Conservation (phyloP, 1,140 invertebrate genomes). For the Drosophila jambulina region DNA sequence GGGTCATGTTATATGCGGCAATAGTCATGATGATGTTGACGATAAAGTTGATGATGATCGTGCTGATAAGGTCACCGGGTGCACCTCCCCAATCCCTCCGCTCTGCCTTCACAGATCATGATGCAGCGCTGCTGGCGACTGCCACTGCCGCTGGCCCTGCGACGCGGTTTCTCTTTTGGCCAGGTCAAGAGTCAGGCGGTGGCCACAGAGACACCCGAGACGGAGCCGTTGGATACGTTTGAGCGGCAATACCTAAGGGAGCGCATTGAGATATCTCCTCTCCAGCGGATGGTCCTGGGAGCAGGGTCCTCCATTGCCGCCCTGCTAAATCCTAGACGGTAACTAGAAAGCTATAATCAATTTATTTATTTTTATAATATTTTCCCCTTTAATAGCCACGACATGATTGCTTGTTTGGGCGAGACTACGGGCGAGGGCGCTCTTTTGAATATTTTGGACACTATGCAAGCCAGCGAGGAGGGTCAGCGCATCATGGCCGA, state of each 20-base stretch:
- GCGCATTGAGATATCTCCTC: slow-evolving; percentile 89
- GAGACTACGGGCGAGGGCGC: slow-evolving; percentile 93
- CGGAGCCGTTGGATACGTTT: slow-evolving; percentile 54
- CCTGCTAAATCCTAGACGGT: slow-evolving; percentile 89
- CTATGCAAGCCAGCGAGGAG: slow-evolving; percentile 87
- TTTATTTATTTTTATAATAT: not conserved
- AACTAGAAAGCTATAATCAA: not conserved
- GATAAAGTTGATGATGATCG: slow-evolving; percentile 55
- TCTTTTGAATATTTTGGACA: slow-evolving; percentile 89
- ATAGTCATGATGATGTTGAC: slow-evolving; percentile 21
- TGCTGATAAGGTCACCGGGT: slow-evolving; percentile 47
- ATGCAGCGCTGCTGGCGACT: slow-evolving; percentile 57
- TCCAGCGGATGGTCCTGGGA: slow-evolving; percentile 92
- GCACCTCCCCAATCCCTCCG: slow-evolving; percentile 11
- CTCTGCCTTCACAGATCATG: slow-evolving; percentile 59
- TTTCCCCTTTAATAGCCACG: slow-evolving; percentile 86
- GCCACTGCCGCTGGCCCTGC: slow-evolving; percentile 28
- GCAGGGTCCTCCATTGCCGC: slow-evolving; percentile 92
- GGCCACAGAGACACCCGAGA: slow-evolving; percentile 31
- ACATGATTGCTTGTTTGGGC: slow-evolving; percentile 97
- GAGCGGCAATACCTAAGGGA: slow-evolving; percentile 85
- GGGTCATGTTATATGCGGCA: slow-evolving; percentile 55
- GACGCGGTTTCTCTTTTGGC: slow-evolving; percentile 7
- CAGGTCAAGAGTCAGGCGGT: slow-evolving; percentile 17
- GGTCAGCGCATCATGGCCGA: slow-evolving; percentile 91